A percentile compares a stretch with the other conserved stretches of the same genome.
These are phyloP conservation scores for Chironomus tentans DNA, from an alignment of 2,888 invertebrate genomes.

Conservation along the genomic window DNA sequence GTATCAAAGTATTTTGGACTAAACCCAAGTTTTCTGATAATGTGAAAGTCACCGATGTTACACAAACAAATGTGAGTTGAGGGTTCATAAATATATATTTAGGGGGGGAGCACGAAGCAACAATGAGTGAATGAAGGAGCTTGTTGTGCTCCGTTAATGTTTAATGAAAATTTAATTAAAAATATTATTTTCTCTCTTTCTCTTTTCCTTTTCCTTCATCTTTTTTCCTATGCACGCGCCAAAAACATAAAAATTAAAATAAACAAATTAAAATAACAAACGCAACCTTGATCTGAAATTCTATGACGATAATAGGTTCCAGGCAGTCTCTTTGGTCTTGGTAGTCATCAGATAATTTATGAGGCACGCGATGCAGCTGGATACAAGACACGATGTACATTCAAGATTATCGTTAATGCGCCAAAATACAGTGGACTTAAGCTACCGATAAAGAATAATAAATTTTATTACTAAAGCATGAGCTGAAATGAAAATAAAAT, in stretches of 20 bases:
- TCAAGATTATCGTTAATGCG: slow-evolving; percentile 33
- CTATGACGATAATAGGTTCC: slow-evolving; percentile 37
- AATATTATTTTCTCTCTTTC: not conserved
- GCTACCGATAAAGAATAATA: slow-evolving; percentile 28
- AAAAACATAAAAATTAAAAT: not conserved
- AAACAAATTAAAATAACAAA: too few species aligned
- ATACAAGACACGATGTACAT: slow-evolving; percentile 44
- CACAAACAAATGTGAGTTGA: slow-evolving; percentile 42
- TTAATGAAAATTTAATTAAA: slow-evolving; percentile 21
- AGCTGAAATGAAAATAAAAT: too few species aligned
- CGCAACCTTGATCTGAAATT: not conserved
- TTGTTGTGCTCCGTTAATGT: not conserved
- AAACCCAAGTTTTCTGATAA: slow-evolving; percentile 46
- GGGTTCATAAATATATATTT: slow-evolving; percentile 29
- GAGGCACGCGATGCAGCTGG: slow-evolving; percentile 44
- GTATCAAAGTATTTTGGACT: slow-evolving; percentile 39
- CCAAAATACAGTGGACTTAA: slow-evolving; percentile 28
- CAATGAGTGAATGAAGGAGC: not conserved
- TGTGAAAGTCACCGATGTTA: slow-evolving; percentile 41
- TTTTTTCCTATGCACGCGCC: not conserved
- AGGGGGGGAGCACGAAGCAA: not conserved
- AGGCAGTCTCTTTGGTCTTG: slow-evolving; percentile 40
- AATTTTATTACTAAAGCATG: slow-evolving; percentile 15
- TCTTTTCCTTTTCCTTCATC: not conserved
- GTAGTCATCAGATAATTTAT: slow-evolving; percentile 44